Evolutionary conservation across 2,113 vertebrate species (phyloP).

Genomic region (Nesoenas mayeri): DNA sequence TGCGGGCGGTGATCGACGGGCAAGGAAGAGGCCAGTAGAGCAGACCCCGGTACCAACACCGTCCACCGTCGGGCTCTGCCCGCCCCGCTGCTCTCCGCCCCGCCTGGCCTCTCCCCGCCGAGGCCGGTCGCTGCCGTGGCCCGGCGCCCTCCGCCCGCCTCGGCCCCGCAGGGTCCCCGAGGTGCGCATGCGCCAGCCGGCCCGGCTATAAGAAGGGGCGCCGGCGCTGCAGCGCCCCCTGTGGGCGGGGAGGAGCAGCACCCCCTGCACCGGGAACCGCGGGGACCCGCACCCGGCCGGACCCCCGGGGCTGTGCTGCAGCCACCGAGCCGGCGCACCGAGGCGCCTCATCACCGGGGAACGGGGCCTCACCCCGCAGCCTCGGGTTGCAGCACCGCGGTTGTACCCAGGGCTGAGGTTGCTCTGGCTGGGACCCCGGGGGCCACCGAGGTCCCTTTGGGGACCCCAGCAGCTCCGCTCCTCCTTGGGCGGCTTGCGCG

Average conservation of each 20-base stretch:
- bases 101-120: neutral
- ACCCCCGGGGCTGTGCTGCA: neutral
- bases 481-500: neutral
- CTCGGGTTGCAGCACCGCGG: neutral
- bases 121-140: too few relatives aligned
- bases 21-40: too few relatives aligned
- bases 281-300: too few relatives aligned
- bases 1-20: neutral
- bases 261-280: too few relatives aligned
- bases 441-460: neutral
- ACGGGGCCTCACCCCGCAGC: too few relatives aligned
- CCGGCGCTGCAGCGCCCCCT: neutral
- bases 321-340: too few relatives aligned
- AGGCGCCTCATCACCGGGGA: too few relatives aligned
- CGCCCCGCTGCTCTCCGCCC: too few relatives aligned
- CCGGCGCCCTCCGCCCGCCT: neutral
- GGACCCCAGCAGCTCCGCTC: neutral
- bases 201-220: too few relatives aligned
- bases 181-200: conserved; percentile 21
- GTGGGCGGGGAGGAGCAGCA: neutral
- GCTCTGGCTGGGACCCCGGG: neutral
- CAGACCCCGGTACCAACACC: too few relatives aligned
- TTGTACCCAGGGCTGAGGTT: neutral
- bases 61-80: too few relatives aligned
- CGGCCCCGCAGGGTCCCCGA: conserved; percentile 9